phyloP scores from a whole-genome alignment of 1,140 invertebrate species.

The Caenorhabditis latens region DNA sequence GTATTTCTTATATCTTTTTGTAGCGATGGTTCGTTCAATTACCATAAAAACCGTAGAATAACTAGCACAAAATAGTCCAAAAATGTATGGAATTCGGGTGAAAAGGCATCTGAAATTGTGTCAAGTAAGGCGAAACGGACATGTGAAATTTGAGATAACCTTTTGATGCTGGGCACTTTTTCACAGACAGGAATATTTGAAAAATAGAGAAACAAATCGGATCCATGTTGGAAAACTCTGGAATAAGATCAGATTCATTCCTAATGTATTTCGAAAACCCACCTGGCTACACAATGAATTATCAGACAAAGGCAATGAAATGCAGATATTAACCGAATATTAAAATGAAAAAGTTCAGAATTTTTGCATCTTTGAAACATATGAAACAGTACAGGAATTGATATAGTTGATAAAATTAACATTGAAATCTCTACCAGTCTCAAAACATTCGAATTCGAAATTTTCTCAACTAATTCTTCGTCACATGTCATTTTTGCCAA shows the following conservation, averaged over 20 bases:
- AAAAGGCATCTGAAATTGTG: background rate
- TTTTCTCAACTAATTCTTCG: background rate
- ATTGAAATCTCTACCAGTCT: background rate
- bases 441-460: background rate
- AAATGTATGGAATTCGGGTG: conserved; percentile 12
- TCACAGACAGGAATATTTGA: conserved; percentile 2
- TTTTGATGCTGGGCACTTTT: conserved; percentile 3
- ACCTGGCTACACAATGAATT: conserved; percentile 16
- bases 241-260: background rate
- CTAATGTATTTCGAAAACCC: background rate
- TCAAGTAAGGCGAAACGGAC: background rate
- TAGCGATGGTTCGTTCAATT: conserved; percentile 9
- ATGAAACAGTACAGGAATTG: background rate
- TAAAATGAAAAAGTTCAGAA: background rate
- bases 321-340: conserved; percentile 30
- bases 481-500: conserved; percentile 2
- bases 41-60: conserved; percentile 18
- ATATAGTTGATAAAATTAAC: background rate
- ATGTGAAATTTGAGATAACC: background rate
- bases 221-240: conserved; percentile 12
- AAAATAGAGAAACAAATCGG: background rate
- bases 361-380: conserved; percentile 18
- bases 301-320: conserved; percentile 12
- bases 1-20: background rate
- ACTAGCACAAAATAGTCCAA: background rate